phyloP scores from a whole-genome alignment of 2,888 invertebrate genomes.

The Malacosoma neustria region DNA sequence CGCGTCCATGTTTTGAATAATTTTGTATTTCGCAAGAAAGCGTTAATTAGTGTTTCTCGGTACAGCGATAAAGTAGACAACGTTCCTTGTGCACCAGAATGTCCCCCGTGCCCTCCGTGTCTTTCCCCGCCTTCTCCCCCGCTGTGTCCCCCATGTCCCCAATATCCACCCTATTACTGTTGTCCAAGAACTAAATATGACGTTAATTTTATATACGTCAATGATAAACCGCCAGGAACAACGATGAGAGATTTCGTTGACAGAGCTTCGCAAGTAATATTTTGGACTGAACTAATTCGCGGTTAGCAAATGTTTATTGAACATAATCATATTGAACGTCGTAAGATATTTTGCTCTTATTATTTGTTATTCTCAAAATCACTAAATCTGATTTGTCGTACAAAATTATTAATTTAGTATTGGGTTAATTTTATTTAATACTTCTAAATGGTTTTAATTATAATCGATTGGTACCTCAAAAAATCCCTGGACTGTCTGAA shows the following conservation, averaged over 20 bases:
- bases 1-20: neutral
- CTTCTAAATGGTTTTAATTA: too few species aligned
- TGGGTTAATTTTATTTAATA: too few species aligned
- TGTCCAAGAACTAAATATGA: conserved; percentile 45
- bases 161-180: conserved; percentile 33
- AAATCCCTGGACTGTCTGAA: too few species aligned
- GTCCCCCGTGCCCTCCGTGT: conserved; percentile 10
- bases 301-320: too few species aligned
- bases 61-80: neutral
- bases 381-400: too few species aligned
- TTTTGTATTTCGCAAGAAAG: neutral
- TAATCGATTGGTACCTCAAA: too few species aligned
- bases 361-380: too few species aligned
- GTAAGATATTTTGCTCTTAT: too few species aligned
- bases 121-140: conserved; percentile 10
- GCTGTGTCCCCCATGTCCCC: conserved; percentile 11
- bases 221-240: conserved; percentile 75
- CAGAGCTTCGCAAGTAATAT: conserved; percentile 79
- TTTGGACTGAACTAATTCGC: conserved; percentile 84
- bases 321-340: too few species aligned
- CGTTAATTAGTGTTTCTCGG: neutral
- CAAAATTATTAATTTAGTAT: too few species aligned
- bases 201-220: conserved; percentile 71
- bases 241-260: conserved; percentile 81
- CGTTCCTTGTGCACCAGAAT: conserved; percentile 7